A percentile compares a stretch with the other conserved stretches of the same genome.
phyloP scores from a whole-genome alignment of 1,140 invertebrate genomes.

The Ooceraea biroi region DNA sequence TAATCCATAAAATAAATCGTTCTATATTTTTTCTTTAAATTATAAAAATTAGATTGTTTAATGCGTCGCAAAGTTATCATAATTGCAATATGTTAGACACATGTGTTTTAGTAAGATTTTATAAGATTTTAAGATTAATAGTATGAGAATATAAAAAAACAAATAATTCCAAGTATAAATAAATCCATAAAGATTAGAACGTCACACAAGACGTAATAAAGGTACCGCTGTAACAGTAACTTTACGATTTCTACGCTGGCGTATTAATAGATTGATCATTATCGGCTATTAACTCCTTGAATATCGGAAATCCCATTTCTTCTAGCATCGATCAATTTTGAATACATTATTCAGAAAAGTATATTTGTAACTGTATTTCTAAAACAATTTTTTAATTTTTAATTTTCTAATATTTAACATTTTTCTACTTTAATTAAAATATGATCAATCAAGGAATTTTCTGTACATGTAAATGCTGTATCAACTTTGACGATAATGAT shows the following conservation, averaged over 20 bases:
- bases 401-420: neutral
- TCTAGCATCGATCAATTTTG: neutral
- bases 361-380: neutral
- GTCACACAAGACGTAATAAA: constrained; percentile 3
- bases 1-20: neutral
- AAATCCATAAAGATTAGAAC: constrained; percentile 25
- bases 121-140: neutral
- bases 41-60: neutral
- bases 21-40: neutral
- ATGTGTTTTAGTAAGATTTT: neutral
- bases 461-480: neutral
- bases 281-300: neutral
- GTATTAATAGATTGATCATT: neutral
- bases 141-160: neutral
- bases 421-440: neutral
- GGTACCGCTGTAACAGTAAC: constrained; percentile 39
- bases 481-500: neutral
- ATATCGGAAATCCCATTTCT: neutral
- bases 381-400: too few species aligned
- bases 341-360: neutral
- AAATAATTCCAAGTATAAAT: neutral
- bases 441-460: neutral
- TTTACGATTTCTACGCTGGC: neutral
- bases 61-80: neutral
- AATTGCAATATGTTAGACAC: neutral